Evolutionary conservation across 1,140 invertebrate species (phyloP), one percentile per base, ranked within the genome.

Genomic region (Drosophila sucinea): DNA sequence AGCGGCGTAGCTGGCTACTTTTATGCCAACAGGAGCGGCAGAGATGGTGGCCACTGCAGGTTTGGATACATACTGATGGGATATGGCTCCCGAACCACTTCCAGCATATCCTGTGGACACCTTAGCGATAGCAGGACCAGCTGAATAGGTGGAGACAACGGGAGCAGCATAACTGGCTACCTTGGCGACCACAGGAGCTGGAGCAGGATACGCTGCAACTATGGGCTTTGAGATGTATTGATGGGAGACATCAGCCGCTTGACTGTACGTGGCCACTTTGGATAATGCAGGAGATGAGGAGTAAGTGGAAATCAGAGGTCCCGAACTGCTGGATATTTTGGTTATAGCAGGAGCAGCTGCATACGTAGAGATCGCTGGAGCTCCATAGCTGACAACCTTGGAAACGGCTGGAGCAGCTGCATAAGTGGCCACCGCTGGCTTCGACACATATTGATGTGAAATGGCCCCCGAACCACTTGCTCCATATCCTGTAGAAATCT

Each of bases 361-460:
- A 25, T 79, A 77, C 7, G 40, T 81, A 7, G 75, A 47, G 5
- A 83, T 65, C 5, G 70, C 70, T 17, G 82, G 82, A 64, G 68
- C 65, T 4, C 70, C 54, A 55, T 77, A 77, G 33, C 69, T 63
- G 8, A 71, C 60, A 1, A 83, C 75, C 17, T 81, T 84, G 38
- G 75, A 60, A 5, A 82, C 38, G 0, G 73, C 70, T 3, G 77
- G 83, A 27, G 67, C 69, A 23, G 57, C 47, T 1, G 62, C 57
- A 5, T 69, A 60, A 2, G 63, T 71, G 1, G 61, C 66, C 2
- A 89, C 44, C 4, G 83, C 74, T 0, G 87, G 87, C 47, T 89
- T 85, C 1, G 87, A 89, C 4, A 90, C 74, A 55, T 89, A 91
- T 55, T 91, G 83, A 62, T 89, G 82, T 2, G 90, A 91, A 2